phyloP scores from a whole-genome alignment of 2,888 invertebrate species.

The Hydroisotoma schaefferi region DNA sequence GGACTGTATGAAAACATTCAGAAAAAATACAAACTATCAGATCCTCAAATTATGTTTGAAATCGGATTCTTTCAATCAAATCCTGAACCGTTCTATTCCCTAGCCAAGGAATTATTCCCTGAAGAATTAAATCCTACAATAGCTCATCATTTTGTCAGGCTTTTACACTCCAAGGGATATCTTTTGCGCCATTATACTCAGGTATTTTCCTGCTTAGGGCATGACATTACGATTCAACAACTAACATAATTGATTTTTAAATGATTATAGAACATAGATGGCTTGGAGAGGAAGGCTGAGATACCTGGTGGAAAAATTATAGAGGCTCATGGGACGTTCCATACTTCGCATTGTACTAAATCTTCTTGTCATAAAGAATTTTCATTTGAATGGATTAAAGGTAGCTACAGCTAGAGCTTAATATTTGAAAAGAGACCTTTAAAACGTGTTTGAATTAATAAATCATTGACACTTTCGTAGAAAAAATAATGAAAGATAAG shows the following conservation, averaged over 20 bases:
- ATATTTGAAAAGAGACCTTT: neutral
- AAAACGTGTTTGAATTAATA: neutral
- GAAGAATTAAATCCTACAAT: constrained; percentile 82
- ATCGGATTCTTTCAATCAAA: constrained; percentile 79
- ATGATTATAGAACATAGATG: constrained; percentile 80
- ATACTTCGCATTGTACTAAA: constrained; percentile 76
- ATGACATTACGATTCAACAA: neutral
- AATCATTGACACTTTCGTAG: too few relatives aligned
- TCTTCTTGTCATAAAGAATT: constrained; percentile 65
- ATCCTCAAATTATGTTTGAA: constrained; percentile 90
- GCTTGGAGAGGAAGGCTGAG: constrained; percentile 80
- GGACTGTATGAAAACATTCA: constrained; percentile 84
- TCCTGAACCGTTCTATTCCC: constrained; percentile 86
- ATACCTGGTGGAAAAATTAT: constrained; percentile 79
- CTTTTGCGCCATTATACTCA: constrained; percentile 58
- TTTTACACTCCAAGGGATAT: constrained; percentile 76
- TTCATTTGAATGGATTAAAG: constrained; percentile 80
- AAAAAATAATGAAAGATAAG: constrained; percentile 66
- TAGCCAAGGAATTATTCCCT: constrained; percentile 86
- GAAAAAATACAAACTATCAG: constrained; percentile 82
- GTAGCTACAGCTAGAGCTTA: constrained; percentile 52
- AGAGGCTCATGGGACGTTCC: constrained; percentile 93
- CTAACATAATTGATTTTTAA: neutral
- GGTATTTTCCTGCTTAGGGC: constrained; percentile 49
- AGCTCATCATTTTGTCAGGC: constrained; percentile 83